A percentile compares a stretch with the other conserved stretches of the same genome.
Conservation (phyloP, 2,888 invertebrate species). For the Pheosia gnoma region DNA sequence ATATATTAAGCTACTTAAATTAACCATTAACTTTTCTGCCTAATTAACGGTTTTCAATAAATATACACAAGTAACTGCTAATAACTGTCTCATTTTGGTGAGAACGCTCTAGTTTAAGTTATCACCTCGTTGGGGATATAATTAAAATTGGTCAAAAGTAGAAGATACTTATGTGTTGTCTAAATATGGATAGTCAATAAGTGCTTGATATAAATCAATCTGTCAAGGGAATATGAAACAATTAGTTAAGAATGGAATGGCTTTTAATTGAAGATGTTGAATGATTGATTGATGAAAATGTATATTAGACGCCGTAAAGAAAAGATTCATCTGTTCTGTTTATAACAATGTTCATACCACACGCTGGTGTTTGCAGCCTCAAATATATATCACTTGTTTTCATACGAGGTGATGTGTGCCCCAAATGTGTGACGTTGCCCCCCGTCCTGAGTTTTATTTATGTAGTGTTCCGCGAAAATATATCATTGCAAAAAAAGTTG, state of each 20-base stretch:
- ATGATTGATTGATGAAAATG: too few species aligned
- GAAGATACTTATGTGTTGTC: neutral
- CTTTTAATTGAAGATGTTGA: constrained; percentile 14
- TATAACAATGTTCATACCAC: constrained; percentile 45
- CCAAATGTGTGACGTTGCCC: constrained; percentile 51
- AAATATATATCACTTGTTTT: constrained; percentile 53
- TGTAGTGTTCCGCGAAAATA: constrained; percentile 27
- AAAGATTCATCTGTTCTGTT: too few species aligned
- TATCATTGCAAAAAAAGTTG: neutral
- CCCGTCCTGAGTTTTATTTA: constrained; percentile 37
- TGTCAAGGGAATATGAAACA: constrained; percentile 11
- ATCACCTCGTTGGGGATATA: constrained; percentile 23
- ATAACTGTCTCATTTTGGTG: constrained; percentile 17
- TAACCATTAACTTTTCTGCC: too few species aligned
- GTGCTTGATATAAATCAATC: constrained; percentile 7
- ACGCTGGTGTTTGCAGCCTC: constrained; percentile 58
- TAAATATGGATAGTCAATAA: constrained; percentile 17
- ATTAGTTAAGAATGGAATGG: constrained; percentile 14
- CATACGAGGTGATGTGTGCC: constrained; percentile 33
- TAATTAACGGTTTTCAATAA: constrained; percentile 18
- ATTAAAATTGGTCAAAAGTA: neutral
- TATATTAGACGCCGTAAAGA: too few species aligned
- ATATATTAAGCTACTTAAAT: too few species aligned
- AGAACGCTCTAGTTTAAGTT: constrained; percentile 25
- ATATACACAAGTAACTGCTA: constrained; percentile 16